These are phyloP conservation scores for Cephus spinipes DNA, from an alignment of 2,888 invertebrate species.

Conservation along the genomic window DNA sequence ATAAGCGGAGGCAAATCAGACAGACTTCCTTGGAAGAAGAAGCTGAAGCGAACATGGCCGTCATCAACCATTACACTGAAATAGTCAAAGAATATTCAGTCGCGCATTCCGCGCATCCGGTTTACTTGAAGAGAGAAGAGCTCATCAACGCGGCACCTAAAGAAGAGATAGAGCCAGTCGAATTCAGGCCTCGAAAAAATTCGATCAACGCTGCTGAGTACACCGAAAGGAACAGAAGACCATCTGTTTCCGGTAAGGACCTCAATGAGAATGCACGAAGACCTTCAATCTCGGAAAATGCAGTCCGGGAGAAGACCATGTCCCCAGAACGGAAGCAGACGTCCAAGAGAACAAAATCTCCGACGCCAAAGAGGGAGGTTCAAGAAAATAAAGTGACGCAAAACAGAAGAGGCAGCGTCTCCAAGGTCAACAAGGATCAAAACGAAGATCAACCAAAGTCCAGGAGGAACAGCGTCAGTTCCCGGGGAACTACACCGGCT, in stretches of 20 bases:
- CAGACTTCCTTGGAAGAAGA: constrained; percentile 49
- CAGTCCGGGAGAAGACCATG: constrained; percentile 43
- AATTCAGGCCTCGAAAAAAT: not conserved
- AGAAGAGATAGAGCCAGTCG: constrained; percentile 56
- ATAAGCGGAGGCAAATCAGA: constrained; percentile 53
- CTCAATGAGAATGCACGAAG: constrained; percentile 58
- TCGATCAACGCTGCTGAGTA: constrained; percentile 29
- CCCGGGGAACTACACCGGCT: constrained; percentile 38
- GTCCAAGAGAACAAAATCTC: constrained; percentile 30
- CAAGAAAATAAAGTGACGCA: constrained; percentile 5
- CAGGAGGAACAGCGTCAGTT: constrained; percentile 30
- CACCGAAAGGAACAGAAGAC: constrained; percentile 26
- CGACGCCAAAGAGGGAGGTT: constrained; percentile 18
- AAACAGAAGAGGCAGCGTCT: not conserved
- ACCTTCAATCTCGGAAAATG: constrained; percentile 60
- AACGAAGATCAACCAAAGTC: constrained; percentile 15
- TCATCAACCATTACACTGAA: constrained; percentile 84
- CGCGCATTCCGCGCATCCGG: not conserved
- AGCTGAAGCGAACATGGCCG: constrained; percentile 61
- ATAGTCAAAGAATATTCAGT: constrained; percentile 79
- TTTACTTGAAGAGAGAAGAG: constrained; percentile 75
- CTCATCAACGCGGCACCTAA: constrained; percentile 72
- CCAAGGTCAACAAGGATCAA: constrained; percentile 7
- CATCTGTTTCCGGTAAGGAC: constrained; percentile 35
- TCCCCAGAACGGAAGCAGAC: constrained; percentile 10